A percentile compares a stretch with the other conserved stretches of the same genome.
Conservation (phyloP, 2,888 invertebrate species). For the Ormia ochracea region DNA sequence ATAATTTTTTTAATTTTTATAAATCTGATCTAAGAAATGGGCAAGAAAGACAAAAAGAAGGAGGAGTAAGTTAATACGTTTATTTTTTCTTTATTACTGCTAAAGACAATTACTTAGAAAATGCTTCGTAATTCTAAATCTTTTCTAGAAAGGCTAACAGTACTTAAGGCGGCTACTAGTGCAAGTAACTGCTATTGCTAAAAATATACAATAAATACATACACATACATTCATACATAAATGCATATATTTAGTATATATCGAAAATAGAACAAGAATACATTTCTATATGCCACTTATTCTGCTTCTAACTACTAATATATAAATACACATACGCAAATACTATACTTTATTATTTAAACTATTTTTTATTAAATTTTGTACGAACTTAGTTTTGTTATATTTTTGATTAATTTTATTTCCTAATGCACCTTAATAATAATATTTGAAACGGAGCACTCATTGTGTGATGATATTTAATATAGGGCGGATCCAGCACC, state of each 20-base stretch:
- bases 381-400: constrained; percentile 25
- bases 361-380: constrained; percentile 5
- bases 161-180: background rate
- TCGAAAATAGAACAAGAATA: constrained; percentile 1
- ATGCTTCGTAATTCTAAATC: background rate
- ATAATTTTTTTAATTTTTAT: constrained; percentile 24
- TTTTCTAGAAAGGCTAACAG: constrained; percentile 50
- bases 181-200: constrained; percentile 4
- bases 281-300: background rate
- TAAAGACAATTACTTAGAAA: constrained; percentile 15
- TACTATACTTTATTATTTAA: background rate
- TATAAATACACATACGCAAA: background rate
- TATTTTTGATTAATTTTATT: constrained; percentile 7
- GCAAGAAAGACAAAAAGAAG: constrained; percentile 75
- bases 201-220: background rate
- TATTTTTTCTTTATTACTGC: constrained; percentile 61
- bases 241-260: too few species aligned
- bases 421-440: constrained; percentile 12
- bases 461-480: background rate
- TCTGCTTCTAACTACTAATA: background rate
- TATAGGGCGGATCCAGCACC: constrained; percentile 75
- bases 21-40: constrained; percentile 65
- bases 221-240: background rate
- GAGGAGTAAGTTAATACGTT: constrained; percentile 70
- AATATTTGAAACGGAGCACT: background rate